These are phyloP conservation scores for Drosophila santomea DNA, from an alignment of 1,140 invertebrate species.

Conservation along the genomic window DNA sequence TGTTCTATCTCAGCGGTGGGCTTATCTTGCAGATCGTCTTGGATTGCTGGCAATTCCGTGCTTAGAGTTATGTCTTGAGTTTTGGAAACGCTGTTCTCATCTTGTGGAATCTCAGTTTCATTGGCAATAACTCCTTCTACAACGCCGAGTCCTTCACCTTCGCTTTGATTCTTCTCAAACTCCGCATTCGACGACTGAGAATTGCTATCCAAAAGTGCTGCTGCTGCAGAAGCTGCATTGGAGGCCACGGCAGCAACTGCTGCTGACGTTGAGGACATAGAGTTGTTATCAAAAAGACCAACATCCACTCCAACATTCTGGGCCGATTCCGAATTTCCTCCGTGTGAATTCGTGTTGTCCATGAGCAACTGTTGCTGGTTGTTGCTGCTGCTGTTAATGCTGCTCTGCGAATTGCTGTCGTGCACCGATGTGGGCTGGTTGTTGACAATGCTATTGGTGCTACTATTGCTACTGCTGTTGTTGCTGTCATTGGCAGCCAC, in stretches of 20 bases:
- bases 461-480: slow-evolving; percentile 82
- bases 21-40: slow-evolving; percentile 36
- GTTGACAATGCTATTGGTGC: slow-evolving; percentile 82
- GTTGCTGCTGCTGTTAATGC: slow-evolving; percentile 80
- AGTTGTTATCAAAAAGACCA: slow-evolving; percentile 77
- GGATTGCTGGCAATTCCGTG: slow-evolving; percentile 19
- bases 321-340: slow-evolving; percentile 52
- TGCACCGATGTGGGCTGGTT: slow-evolving; percentile 82
- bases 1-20: slow-evolving; percentile 57
- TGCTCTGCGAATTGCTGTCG: slow-evolving; percentile 82
- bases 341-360: slow-evolving; percentile 69
- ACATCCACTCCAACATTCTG: slow-evolving; percentile 65
- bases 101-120: slow-evolving; percentile 51
- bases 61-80: slow-evolving; percentile 47
- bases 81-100: slow-evolving; percentile 65
- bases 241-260: slow-evolving; percentile 63
- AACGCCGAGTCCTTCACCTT: slow-evolving; percentile 38
- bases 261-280: slow-evolving; percentile 77
- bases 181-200: slow-evolving; percentile 76
- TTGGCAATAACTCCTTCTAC: slow-evolving; percentile 1
- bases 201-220: slow-evolving; percentile 76
- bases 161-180: slow-evolving; percentile 59
- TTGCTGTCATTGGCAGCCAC: slow-evolving; percentile 81
- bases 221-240: slow-evolving; percentile 69
- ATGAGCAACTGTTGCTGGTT: slow-evolving; percentile 74